Evolutionary conservation across 2,888 invertebrate species (phyloP), one percentile per base, ranked within the genome.

Genomic region (Ctena decussata): DNA sequence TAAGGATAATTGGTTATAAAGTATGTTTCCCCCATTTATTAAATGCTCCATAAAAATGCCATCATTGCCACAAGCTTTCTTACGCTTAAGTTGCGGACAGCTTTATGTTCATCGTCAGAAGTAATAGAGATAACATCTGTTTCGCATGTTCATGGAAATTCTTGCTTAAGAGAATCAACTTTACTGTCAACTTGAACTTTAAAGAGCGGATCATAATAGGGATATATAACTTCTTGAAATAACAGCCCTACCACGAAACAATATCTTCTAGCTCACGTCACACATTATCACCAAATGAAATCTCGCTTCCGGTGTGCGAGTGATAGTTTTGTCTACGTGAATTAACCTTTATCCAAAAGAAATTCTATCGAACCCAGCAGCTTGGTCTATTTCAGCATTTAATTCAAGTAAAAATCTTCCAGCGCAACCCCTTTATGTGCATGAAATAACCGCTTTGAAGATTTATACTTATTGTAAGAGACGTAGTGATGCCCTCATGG

Each of bases 21-120:
- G 70, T 30, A 37, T n/a, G n/a, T 6, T 70, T 21, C 70, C 70
- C 1, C 41, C 39, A 41, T 70, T 11, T 37, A 39, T 37, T 6
- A 35, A 6, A 37, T 70, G 70, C 21, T 70, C 70, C n/a, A 37
- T 39, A 21, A 8, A 21, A 37, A 71, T 35, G 3, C 18, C 6
- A 24, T 71, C 78, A 8, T 0, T 2, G 30, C 49, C 71, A 18
- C 65, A 65, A 0, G 78, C 44, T 71, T 78, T 79, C 21, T 53
- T 49, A 27, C 24, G 21, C 39, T 78, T 78, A 0, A 37, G 6
- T 18, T 32, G 11, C 35, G 0, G 5, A 49, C 30, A 53, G 24
- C 37, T 27, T 24, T 35, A 12, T 30, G 3, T 1, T 49, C 53
- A 1, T 37, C 37, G 30, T 77, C 69, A 8, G 24, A 5, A 0